A percentile compares a stretch with the other conserved stretches of the same genome.
phyloP scores from a whole-genome alignment of 2,797 vertebrate genomes.

The Hipposideros larvatus region DNA sequence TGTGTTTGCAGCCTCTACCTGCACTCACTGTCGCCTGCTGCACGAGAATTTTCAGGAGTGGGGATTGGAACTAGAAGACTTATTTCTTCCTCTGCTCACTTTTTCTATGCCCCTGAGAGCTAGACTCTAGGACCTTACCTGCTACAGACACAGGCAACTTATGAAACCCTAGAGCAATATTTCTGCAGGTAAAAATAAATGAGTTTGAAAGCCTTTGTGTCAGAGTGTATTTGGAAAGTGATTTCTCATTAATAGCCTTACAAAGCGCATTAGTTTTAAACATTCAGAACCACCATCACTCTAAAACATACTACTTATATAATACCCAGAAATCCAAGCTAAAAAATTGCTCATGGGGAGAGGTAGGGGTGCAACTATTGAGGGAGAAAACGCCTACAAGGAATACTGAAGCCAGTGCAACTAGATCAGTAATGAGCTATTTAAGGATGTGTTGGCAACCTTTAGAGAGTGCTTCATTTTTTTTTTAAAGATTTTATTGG shows the following conservation, averaged over 20 bases:
- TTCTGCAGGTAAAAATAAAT: not conserved
- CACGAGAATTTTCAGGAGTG: not conserved
- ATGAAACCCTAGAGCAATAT: not conserved
- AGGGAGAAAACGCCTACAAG: not conserved
- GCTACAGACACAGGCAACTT: not conserved
- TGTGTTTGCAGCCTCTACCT: not conserved
- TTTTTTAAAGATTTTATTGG: too few relatives aligned
- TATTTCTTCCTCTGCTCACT: not conserved
- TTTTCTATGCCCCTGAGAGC: not conserved
- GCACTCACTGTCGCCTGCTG: not conserved
- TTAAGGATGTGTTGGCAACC: constrained; percentile 2
- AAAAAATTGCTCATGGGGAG: not conserved
- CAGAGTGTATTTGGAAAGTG: not conserved
- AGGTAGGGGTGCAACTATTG: not conserved
- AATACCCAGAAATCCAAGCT: not conserved
- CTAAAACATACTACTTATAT: not conserved
- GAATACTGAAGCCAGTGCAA: not conserved
- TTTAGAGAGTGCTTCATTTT: constrained; percentile 17
- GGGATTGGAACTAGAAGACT: not conserved
- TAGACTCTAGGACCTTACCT: not conserved
- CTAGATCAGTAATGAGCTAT: not conserved
- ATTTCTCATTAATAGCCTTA: constrained; percentile 10
- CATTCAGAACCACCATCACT: not conserved
- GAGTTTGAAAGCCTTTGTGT: not conserved
- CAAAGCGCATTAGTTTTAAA: not conserved